Conservation (phyloP, 2,113 vertebrate genomes). For the Protomyctophum bolini region DNA sequence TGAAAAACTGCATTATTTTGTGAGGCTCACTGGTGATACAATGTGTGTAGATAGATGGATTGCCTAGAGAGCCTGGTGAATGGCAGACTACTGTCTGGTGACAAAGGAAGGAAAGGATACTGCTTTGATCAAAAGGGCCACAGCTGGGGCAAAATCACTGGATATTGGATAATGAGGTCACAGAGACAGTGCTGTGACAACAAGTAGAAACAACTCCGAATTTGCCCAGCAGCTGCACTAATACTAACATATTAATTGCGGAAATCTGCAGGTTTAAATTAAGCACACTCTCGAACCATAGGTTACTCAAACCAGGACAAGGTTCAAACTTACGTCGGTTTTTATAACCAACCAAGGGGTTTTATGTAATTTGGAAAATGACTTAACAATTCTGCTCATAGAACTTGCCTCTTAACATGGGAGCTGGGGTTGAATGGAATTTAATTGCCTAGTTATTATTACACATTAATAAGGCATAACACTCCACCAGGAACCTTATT, state of each 20-base stretch:
- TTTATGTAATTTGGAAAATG: conserved; percentile 29
- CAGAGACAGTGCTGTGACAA: conserved; percentile 32
- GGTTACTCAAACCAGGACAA: neutral
- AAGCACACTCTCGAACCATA: neutral
- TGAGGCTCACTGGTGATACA: conserved; percentile 25
- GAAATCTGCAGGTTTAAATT: neutral
- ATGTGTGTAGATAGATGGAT: neutral
- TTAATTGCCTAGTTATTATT: no score
- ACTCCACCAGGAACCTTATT: neutral
- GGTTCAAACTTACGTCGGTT: neutral
- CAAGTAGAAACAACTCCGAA: neutral
- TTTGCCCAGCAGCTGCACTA: neutral
- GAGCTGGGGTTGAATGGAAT: no score
- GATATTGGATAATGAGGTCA: conserved; percentile 23
- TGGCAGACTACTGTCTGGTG: conserved; percentile 11
- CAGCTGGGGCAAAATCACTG: neutral
- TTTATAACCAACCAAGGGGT: conserved; percentile 27
- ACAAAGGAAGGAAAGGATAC: conserved; percentile 4
- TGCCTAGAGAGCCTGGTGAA: conserved; percentile 8
- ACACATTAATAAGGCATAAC: neutral
- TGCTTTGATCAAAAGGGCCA: neutral
- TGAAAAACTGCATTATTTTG: conserved; percentile 15
- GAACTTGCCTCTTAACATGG: no score
- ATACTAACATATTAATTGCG: neutral
- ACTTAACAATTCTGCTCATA: conserved; percentile 9